Conservation (phyloP, 30 jellyfish, hydroid and myxozoan genomes). For the Pelagia noctiluca region DNA sequence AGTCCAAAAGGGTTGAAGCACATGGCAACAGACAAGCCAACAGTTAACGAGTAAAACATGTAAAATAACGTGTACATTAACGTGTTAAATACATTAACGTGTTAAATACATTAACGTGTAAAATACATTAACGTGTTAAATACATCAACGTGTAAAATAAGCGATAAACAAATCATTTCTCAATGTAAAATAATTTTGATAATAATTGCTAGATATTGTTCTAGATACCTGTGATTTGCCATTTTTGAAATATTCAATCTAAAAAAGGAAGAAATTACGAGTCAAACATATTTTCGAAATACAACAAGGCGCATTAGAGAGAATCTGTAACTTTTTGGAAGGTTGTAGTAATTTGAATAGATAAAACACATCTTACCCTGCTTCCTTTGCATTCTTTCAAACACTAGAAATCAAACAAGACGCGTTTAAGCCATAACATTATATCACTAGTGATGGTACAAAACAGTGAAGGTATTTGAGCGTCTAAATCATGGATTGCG, state of each 20-base stretch:
- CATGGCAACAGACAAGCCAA: too few relatives aligned
- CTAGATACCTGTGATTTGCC: slow-evolving; percentile 62
- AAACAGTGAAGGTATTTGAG: too few relatives aligned
- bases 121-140: neutral
- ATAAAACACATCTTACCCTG: neutral
- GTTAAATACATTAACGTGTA: too few relatives aligned
- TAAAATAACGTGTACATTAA: neutral
- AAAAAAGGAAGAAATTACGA: neutral
- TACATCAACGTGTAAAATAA: neutral
- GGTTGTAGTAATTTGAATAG: neutral
- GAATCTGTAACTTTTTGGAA: too few relatives aligned
- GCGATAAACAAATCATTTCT: neutral
- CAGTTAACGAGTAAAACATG: too few relatives aligned
- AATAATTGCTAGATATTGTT: too few relatives aligned
- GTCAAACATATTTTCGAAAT: neutral
- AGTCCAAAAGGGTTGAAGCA: too few relatives aligned
- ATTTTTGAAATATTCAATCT: slow-evolving; percentile 66
- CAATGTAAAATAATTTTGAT: neutral
- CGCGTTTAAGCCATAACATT: neutral
- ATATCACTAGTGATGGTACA: too few relatives aligned
- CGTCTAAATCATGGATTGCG: too few relatives aligned
- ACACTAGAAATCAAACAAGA: too few relatives aligned
- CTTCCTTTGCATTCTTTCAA: neutral
- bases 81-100: too few relatives aligned
- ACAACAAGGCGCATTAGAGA: neutral